phyloP scores from a whole-genome alignment of 2,113 vertebrate species.

The Callaeas wilsoni region DNA sequence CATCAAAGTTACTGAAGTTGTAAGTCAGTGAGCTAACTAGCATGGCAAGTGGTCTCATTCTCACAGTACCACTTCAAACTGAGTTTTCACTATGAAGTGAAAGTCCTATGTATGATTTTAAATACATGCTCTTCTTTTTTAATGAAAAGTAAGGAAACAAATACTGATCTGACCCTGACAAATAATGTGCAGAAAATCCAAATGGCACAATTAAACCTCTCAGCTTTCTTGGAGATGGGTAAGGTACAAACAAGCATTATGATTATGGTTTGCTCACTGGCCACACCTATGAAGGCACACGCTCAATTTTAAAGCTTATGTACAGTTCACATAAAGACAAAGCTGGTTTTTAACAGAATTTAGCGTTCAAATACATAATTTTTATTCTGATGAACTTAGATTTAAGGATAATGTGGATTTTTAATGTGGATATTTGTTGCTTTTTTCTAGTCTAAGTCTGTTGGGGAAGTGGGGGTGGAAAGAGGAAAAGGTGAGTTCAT shows the following conservation, averaged over 20 bases:
- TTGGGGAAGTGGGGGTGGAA: slow-evolving; percentile 61
- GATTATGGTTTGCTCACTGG: neutral
- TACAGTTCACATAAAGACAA: neutral
- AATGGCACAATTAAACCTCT: neutral
- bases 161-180: neutral
- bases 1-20: neutral
- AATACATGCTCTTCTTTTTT: neutral
- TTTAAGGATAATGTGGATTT: neutral
- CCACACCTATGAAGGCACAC: neutral
- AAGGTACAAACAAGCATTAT: neutral
- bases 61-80: neutral
- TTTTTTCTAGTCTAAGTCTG: slow-evolving; percentile 46
- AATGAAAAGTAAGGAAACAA: neutral
- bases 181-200: neutral
- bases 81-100: neutral
- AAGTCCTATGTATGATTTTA: neutral
- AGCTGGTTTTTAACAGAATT: neutral
- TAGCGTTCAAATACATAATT: neutral
- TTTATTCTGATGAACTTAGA: neutral
- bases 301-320: neutral
- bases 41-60: neutral
- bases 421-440: slow-evolving; percentile 14
- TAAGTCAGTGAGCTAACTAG: neutral
- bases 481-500: slow-evolving; percentile 66
- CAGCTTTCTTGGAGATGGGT: neutral